A percentile compares a stretch with the other conserved stretches of the same genome.
Conservation (phyloP, 2,888 invertebrate species). For the Papilio elwesi region DNA sequence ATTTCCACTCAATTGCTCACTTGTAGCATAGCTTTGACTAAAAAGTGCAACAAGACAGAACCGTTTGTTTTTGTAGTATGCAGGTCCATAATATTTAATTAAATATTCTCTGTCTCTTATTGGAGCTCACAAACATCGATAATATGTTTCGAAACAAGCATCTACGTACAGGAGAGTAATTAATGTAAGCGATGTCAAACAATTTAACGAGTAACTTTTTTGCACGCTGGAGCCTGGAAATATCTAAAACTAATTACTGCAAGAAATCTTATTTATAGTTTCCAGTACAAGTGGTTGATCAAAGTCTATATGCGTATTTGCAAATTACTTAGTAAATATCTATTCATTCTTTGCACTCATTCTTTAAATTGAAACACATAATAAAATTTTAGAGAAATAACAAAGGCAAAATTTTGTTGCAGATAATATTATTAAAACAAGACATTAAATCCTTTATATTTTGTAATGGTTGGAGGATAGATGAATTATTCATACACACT, state of each 20-base stretch:
- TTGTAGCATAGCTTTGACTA: too few relatives aligned
- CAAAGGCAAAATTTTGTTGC: neutral
- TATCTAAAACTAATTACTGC: neutral
- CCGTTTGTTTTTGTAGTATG: too few relatives aligned
- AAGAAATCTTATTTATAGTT: neutral
- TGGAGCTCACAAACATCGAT: too few relatives aligned
- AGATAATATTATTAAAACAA: neutral
- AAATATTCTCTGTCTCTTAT: too few relatives aligned
- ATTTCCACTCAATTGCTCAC: too few relatives aligned
- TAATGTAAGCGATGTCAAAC: neutral
- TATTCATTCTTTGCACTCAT: neutral
- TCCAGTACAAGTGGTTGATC: neutral
- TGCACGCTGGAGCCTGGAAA: neutral
- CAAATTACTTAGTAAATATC: neutral
- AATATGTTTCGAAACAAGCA: too few relatives aligned
- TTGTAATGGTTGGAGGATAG: too few relatives aligned
- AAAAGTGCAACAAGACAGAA: too few relatives aligned
- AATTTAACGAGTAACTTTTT: neutral
- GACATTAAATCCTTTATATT: neutral
- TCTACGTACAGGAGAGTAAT: too few relatives aligned
- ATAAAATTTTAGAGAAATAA: neutral
- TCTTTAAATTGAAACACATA: too few relatives aligned
- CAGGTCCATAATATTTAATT: too few relatives aligned
- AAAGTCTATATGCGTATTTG: neutral
- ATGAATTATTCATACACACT: too few relatives aligned